A percentile compares a stretch with the other conserved stretches of the same genome.
These are phyloP conservation scores for Malurus melanocephalus DNA, from an alignment of 2,113 vertebrate species.

Conservation along the genomic window DNA sequence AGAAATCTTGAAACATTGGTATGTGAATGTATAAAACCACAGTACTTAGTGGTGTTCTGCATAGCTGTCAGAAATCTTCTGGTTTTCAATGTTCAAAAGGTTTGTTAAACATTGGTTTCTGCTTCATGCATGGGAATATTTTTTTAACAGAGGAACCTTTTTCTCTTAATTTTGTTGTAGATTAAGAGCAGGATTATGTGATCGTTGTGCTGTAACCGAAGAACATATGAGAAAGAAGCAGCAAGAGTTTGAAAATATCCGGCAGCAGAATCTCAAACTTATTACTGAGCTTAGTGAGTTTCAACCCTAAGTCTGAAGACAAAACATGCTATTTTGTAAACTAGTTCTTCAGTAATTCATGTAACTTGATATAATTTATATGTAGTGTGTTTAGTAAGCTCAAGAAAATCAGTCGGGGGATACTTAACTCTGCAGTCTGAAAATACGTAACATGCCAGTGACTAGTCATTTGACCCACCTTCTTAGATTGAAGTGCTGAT, in stretches of 20 bases:
- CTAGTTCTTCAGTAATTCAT: not conserved
- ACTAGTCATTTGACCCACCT: not conserved
- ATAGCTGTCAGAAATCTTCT: not conserved
- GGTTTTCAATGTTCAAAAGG: not conserved
- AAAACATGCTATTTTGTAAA: not conserved
- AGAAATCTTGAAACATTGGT: not conserved
- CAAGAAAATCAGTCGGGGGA: not conserved
- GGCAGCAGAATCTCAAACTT: constrained; percentile 82
- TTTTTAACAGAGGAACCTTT: not conserved
- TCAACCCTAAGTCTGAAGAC: not conserved
- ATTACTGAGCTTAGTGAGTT: constrained; percentile 88
- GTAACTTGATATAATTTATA: not conserved
- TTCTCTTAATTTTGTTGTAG: constrained; percentile 60
- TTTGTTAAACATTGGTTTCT: not conserved
- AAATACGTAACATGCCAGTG: not conserved
- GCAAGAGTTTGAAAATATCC: constrained; percentile 82
- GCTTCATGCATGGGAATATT: not conserved
- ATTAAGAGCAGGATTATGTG: constrained; percentile 82
- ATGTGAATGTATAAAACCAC: not conserved
- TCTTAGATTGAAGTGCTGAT: constrained; percentile 13
- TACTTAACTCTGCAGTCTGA: not conserved
- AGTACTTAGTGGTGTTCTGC: not conserved
- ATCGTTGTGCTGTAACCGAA: constrained; percentile 84
- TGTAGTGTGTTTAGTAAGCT: not conserved
- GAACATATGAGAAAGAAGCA: constrained; percentile 84